Base-by-base conservation (phyloP, 2,888 invertebrate species). In the Sabatieria punctata region DNA sequence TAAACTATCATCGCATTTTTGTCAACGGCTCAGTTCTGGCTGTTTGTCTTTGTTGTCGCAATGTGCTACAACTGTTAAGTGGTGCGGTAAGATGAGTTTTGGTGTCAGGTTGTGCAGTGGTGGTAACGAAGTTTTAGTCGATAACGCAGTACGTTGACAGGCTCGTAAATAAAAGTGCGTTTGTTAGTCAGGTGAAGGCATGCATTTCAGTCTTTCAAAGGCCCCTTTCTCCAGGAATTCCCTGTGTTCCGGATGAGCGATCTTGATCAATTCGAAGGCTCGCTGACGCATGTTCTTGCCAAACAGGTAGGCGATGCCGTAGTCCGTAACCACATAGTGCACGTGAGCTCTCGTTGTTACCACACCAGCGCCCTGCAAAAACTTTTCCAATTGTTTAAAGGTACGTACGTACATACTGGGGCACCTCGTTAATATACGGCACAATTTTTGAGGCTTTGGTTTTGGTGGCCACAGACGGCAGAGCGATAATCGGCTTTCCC, bases 261-360 rank as follows among this genome's bases (percentile, higher is more conserved):
- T 78, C 53, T 80, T 74, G 61, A 91, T 89, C 3, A 91, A 74
- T 50, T 79, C 86, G 67, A 86, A 77, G 2, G 89, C 88, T 45
- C 91, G 73, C 66, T 91, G 89, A 1, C 88, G 74, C 44, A 89
- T 73, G 18, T 79, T 80, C 68, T 84, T 85, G 36, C 91, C 91
- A 67, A 88, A 89, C 41, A 91, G 71, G 48, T 78, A 73, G 0
- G 89, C 89, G 54, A 89, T 80, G 18, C 91, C 91, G 55, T 82
- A 75, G 65, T 91, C 91, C 0, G 91, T 91, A 1, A 89, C 89
- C 2, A 91, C 76, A 66, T 89, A 91, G 65, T 89, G 84, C 0
- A 83, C 83, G 66, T 91, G 89, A 0, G 85, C 86, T 52, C 89
- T 75, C 0, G 82, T 78, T 0, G 88, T 85, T 18, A 89, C 88